phyloP scores from a whole-genome alignment of 2,888 invertebrate genomes.

The Stenotaenia linearis region DNA sequence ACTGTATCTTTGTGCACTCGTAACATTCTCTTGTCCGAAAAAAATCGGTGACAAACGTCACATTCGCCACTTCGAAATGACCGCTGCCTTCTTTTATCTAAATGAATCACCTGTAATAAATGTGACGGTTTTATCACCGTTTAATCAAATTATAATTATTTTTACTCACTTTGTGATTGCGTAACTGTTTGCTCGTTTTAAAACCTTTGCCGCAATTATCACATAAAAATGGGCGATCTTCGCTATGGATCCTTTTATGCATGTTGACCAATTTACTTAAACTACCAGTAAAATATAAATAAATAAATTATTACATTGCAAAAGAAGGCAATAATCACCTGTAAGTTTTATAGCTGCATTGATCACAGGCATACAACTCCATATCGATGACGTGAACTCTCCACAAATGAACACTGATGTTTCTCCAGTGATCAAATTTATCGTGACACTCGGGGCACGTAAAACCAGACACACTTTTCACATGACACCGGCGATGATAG shows the following conservation, averaged over 20 bases:
- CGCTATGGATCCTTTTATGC: slow-evolving; percentile 68
- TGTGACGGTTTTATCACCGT: background rate
- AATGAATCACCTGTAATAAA: slow-evolving; percentile 45
- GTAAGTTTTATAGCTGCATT: slow-evolving; percentile 65
- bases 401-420: slow-evolving; percentile 74
- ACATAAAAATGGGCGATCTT: slow-evolving; percentile 39
- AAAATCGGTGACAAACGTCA: slow-evolving; percentile 57
- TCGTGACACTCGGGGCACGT: slow-evolving; percentile 63
- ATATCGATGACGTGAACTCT: slow-evolving; percentile 66
- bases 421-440: slow-evolving; percentile 58
- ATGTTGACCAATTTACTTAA: slow-evolving; percentile 64
- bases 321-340: slow-evolving; percentile 31
- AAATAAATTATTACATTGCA: background rate
- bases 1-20: slow-evolving; percentile 57
- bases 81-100: slow-evolving; percentile 43
- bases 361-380: slow-evolving; percentile 69
- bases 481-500: slow-evolving; percentile 62
- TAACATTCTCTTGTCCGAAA: slow-evolving; percentile 54
- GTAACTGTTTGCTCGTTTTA: slow-evolving; percentile 70
- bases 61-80: slow-evolving; percentile 61
- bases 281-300: slow-evolving; percentile 45
- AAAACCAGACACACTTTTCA: slow-evolving; percentile 43
- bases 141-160: background rate
- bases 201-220: slow-evolving; percentile 64
- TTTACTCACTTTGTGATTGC: slow-evolving; percentile 62